A percentile compares a stretch with the other conserved stretches of the same genome.
These are phyloP conservation scores for Dasyprocta punctata DNA, from an alignment of 2,113 vertebrate species.

Conservation along the genomic window DNA sequence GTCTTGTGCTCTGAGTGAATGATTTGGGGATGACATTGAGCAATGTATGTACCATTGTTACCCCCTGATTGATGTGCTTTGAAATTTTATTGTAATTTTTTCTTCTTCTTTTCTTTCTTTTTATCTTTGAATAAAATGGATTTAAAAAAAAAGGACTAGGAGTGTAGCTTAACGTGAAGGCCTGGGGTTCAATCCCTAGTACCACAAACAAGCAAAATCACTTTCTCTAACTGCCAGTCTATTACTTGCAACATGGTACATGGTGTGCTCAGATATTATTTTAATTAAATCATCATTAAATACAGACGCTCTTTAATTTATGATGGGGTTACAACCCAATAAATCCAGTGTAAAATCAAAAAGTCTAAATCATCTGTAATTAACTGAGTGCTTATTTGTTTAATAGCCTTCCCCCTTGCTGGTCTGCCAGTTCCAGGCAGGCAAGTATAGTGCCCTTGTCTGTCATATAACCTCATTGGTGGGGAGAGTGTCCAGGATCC, in stretches of 20 bases:
- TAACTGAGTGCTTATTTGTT: slow-evolving; percentile 49
- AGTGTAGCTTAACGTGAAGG: not conserved
- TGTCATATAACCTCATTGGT: slow-evolving; percentile 12
- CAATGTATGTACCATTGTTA: no score
- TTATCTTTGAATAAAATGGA: no score
- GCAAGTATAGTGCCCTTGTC: not conserved
- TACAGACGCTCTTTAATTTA: not conserved
- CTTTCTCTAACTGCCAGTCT: slow-evolving; percentile 48
- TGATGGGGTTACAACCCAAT: not conserved
- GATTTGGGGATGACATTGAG: no score
- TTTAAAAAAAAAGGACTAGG: not conserved
- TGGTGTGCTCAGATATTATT: slow-evolving; percentile 32
- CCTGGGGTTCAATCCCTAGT: not conserved
- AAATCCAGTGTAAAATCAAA: not conserved
- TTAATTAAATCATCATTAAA: slow-evolving; percentile 62
- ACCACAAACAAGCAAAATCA: not conserved
- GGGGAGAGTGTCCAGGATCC: not conserved
- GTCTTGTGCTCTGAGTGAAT: no score
- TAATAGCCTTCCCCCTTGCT: not conserved
- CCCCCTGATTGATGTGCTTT: no score
- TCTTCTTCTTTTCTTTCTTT: no score
- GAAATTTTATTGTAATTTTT: no score
- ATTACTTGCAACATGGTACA: slow-evolving; percentile 34
- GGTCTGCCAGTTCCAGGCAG: slow-evolving; percentile 5
- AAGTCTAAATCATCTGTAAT: slow-evolving; percentile 20